Conservation (phyloP, 2,113 vertebrate genomes). For the Parotia lawesii region DNA sequence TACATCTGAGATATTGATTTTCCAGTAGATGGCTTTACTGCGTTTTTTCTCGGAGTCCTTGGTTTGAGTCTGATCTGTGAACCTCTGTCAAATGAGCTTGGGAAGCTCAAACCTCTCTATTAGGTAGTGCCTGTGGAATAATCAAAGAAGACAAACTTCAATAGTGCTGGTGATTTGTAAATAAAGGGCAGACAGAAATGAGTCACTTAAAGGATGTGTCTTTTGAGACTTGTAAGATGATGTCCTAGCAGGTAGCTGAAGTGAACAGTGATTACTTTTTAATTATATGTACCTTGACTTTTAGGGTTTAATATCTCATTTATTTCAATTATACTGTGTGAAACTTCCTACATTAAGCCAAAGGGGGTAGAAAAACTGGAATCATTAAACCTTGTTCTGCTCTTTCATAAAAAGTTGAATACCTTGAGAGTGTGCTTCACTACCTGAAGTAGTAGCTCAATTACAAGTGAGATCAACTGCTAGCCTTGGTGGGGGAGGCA, state of each 20-base stretch:
- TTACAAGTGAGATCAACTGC: background rate
- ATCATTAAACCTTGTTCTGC: background rate
- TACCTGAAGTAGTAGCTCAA: background rate
- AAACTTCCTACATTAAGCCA: background rate
- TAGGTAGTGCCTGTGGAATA: background rate
- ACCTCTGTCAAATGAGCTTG: slow-evolving; percentile 22
- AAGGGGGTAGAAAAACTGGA: background rate
- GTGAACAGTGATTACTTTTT: slow-evolving; percentile 3
- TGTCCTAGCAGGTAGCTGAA: background rate
- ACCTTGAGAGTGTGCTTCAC: background rate
- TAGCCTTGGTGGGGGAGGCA: background rate
- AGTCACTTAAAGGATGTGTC: background rate
- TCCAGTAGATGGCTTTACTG: slow-evolving; percentile 57
- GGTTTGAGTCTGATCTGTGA: slow-evolving; percentile 53
- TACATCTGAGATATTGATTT: slow-evolving; percentile 73
- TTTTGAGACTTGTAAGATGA: background rate
- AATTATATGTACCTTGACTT: background rate
- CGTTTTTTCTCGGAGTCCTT: slow-evolving; percentile 50
- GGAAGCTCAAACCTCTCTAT: slow-evolving; percentile 38
- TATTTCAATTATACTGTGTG: slow-evolving; percentile 10
- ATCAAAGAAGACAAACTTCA: slow-evolving; percentile 33
- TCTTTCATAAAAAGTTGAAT: background rate
- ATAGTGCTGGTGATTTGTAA: background rate
- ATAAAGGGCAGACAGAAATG: slow-evolving; percentile 8
- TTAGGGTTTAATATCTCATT: background rate